Evolutionary conservation across 2,888 invertebrate genomes (phyloP), one percentile per base, ranked within the genome.

Genomic region (Oxycera nigricornis): DNA sequence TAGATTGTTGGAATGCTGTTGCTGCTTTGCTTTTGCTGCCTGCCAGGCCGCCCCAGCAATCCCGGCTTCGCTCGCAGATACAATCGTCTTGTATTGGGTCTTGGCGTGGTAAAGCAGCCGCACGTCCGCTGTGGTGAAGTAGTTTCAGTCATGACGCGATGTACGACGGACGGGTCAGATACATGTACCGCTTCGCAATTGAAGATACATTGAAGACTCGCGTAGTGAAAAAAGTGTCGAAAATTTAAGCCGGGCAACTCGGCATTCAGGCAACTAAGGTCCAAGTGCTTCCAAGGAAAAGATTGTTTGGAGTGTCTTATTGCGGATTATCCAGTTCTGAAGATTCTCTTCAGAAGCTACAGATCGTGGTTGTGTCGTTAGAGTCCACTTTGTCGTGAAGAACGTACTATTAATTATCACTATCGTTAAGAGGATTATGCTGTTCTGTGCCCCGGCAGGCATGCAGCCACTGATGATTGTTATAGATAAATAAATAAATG

Each of bases 71-170:
- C 3, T 55, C 2, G 7, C 20, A 55, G 55, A 55, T 55, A 55
- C 22, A 55, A 6, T 55, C 22, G 24, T 20, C 55, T 31, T 31
- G 62, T 20, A n/a, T n/a, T 28, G 28, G 62, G 62, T 3, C 31
- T 35, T n/a, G 62, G 20, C 11, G 11, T 55, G 55, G 55, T 24
- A 4, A 6, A 24, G 41, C 30, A 65, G 39, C 22, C 24, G 65
- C 26, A 39, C 39, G 65, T 65, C 65, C 65, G 70, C 70, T 52
- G 17, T 31, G 31, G 55, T 24, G n/a, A 2, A 20, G 52, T 70
- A 70, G 70, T 70, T 70, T 52, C 52, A 70, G 70, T 70, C 52
- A 70, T 70, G 70, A 70, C 70, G 70, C 30, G 70, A 31, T 17
- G 30, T 6, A 31, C 70, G 70, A 70, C 28, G 30, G 70, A 20